Evolutionary conservation across 2,888 invertebrate species (phyloP), one percentile per base, ranked within the genome.

Genomic region (Eudemis profundana): DNA sequence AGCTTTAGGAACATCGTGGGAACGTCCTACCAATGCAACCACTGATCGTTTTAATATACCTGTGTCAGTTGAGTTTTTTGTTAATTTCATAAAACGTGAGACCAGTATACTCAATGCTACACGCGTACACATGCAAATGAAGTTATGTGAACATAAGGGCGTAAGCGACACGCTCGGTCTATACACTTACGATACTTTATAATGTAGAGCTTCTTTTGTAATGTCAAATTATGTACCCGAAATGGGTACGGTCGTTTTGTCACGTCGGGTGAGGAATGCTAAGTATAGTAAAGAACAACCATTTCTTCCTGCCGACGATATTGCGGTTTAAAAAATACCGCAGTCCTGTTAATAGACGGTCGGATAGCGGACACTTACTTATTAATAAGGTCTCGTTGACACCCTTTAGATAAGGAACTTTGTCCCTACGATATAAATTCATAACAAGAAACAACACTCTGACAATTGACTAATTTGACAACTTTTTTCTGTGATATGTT

Each of bases 151-250:
- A 2, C 33, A 33, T 10, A 54, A 40, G 12, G 42, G 17, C 40
- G 8, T 4, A 42, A 23, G 7, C 23, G 14, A 15, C 42, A 17
- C 15, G n/a, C 19, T 12, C 5, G 4, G 15, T 12, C 12, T 10
- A n/a, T 4, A 23, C 10, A 5, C 40, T 27, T 40, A 15, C 4
- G 10, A 36, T 17, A 15, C 17, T 42, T 29, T 27, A 4, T 42
- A 15, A 15, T 10, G 2, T 33, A 14, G 8, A 15, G 23, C 42
- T 42, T 3, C 46, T 5, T 54, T 54, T 42, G 54, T 54, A 15
- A 12, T 15, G 54, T 40, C 42, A 17, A 42, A 27, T 53, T 19
- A 38, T n/a, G 54, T 29, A 42, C 27, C 54, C 54, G 8, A 51
- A 51, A 17, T 10, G 54, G 54, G 21, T 42, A 21, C 19, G 21